Conservation (phyloP, 2,797 vertebrate genomes). For the Phaenicophaeus curvirostris region DNA sequence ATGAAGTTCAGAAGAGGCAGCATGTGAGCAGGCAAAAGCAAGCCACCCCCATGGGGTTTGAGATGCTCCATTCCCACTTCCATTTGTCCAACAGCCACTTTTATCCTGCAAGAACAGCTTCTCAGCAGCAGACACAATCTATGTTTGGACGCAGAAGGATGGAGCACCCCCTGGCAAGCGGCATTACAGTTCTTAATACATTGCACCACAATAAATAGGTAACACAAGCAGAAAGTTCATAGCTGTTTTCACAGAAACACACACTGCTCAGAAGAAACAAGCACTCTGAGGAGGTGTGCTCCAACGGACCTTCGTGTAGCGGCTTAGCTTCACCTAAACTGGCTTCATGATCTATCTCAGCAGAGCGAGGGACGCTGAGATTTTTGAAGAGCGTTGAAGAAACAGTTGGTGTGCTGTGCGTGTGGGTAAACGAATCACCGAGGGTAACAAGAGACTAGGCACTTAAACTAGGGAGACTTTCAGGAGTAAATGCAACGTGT, state of each 20-base stretch:
- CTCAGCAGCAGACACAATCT: not conserved
- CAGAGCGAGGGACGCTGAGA: not conserved
- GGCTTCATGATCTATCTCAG: not conserved
- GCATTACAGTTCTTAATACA: not conserved
- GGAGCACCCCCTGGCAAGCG: not conserved
- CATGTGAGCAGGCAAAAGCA: not conserved
- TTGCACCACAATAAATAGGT: accelerated
- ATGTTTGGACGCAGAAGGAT: accelerated
- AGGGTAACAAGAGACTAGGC: not conserved
- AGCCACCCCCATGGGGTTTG: not conserved
- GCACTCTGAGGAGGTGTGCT: not conserved
- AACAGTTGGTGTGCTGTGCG: not conserved
- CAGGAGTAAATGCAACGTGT: not conserved
- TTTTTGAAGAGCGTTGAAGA: not conserved
- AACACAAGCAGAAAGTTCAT: not conserved
- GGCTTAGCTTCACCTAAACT: not conserved
- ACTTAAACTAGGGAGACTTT: not conserved
- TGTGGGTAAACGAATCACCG: not conserved
- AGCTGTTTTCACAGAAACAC: not conserved
- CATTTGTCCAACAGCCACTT: not conserved
- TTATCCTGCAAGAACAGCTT: not conserved
- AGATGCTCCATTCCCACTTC: not conserved
- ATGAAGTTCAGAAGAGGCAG: not conserved
- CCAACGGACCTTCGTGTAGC: accelerated
- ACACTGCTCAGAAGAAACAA: not conserved